Base-by-base conservation (phyloP, 1,140 invertebrate genomes). In the Chrysoperla carnea region DNA sequence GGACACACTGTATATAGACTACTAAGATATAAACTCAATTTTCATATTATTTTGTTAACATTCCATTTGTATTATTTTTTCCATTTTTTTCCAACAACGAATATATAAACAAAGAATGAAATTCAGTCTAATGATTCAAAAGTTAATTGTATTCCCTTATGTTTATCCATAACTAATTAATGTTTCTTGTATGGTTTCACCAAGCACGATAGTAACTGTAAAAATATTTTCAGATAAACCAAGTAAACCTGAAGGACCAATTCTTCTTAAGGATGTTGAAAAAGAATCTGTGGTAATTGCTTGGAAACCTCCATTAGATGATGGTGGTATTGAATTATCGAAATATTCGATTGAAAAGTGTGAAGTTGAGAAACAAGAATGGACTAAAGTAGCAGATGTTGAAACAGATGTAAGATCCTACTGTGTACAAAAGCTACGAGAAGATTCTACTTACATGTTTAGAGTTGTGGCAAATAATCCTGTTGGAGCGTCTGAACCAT, bases 341-440 rank as follows among this genome's bases (percentile, higher is more conserved):
- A 78, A 78, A 51, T 92, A 91, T 52, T 75, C 75, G 1, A 71
- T 91, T 33, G 84, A 92, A 58, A 84, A 82, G 57, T 80, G 75
- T 47, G 81, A 84, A 47, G 63, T 73, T 8, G 67, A 69, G 9
- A 73, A 71, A 36, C 70, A 73, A 48, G 62, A 72, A 15, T 87
- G 84, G 84, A 70, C 71, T 29, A 79, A 75, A 60, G 80, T 89
- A 0, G 75, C 79, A 7, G 83, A 84, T 48, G 73, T 87, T 8
- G 73, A 82, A 37, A 75, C 70, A 44, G 72, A 80, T 42, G 75
- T 79, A 1, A 67, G 70, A 15, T 75, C 71, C 1, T 82, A 82
- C 55, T 76, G 73, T 36, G 72, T 92, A 40, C 76, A 85, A 52
- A 77, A 77, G 50, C 63, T 96, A 9, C 69, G 75, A 44, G 75